Conservation (phyloP, 2,888 invertebrate species). For the Embidobia sp. region DNA sequence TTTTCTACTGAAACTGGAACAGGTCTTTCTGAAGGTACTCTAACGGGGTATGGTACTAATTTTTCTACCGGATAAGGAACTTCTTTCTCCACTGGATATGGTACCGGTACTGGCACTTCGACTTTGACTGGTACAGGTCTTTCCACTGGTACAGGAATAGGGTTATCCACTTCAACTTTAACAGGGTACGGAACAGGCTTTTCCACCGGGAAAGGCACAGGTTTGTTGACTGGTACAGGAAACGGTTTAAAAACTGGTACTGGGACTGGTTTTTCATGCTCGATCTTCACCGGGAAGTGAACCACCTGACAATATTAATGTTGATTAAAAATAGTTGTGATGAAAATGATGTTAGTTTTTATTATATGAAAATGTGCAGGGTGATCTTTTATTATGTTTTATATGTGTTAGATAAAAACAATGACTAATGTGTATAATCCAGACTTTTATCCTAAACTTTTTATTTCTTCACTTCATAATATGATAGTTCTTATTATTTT, state of each 20-base stretch:
- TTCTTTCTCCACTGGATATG: conserved; percentile 84
- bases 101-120: conserved; percentile 86
- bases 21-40: conserved; percentile 83
- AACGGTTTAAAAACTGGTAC: conserved; percentile 83
- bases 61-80: conserved; percentile 85
- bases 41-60: conserved; percentile 83
- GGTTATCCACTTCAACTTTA: conserved; percentile 84
- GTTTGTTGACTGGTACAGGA: conserved; percentile 88
- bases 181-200: conserved; percentile 88
- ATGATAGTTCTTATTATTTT: too few species aligned
- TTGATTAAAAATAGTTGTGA: background rate
- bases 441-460: too few species aligned
- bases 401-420: background rate
- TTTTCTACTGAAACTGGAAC: conserved; percentile 76
- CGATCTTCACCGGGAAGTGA: conserved; percentile 87
- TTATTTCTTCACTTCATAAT: too few species aligned
- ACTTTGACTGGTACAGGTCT: conserved; percentile 85
- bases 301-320: conserved; percentile 79
- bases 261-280: conserved; percentile 84
- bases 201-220: conserved; percentile 86
- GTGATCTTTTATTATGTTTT: background rate
- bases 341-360: too few species aligned
- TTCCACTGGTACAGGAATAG: conserved; percentile 84
- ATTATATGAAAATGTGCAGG: too few species aligned
- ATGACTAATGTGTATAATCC: too few species aligned